These are phyloP conservation scores for Halictus ligatus DNA, from an alignment of 2,888 invertebrate species.

Conservation along the genomic window DNA sequence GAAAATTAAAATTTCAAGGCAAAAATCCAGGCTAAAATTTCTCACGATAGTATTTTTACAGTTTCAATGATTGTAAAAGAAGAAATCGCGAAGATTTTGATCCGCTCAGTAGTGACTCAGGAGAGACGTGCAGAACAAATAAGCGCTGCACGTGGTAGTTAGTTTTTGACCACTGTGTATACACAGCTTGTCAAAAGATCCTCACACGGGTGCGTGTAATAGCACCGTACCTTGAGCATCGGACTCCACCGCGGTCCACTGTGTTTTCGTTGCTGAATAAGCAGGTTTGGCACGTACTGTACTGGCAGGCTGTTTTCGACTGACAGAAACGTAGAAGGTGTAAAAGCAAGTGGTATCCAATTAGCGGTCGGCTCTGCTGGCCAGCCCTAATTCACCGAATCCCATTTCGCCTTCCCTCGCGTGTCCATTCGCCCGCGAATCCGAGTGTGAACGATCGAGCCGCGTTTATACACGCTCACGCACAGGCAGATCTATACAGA, in stretches of 20 bases:
- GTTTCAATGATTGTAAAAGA: no score
- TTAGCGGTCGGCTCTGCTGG: constrained; percentile 68
- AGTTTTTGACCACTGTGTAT: neutral
- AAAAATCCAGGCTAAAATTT: no score
- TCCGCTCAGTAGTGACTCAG: no score
- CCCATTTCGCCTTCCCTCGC: constrained; percentile 50
- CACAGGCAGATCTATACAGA: neutral
- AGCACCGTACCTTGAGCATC: neutral
- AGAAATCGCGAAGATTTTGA: no score
- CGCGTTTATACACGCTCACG: neutral
- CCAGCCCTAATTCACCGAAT: constrained; percentile 66
- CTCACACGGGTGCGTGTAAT: neutral
- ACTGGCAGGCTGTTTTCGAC: constrained; percentile 59
- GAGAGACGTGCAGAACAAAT: no score
- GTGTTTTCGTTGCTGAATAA: constrained; percentile 74
- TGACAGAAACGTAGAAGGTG: constrained; percentile 67
- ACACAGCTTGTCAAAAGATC: neutral
- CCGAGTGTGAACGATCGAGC: constrained; percentile 16
- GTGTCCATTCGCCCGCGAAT: constrained; percentile 25
- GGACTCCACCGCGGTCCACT: constrained; percentile 39
- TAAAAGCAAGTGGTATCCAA: constrained; percentile 77
- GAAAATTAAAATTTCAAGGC: no score
- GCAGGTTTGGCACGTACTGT: constrained; percentile 64
- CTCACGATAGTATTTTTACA: no score
- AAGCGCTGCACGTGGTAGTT: neutral